Evolutionary conservation across 2,797 vertebrate genomes (phyloP), one percentile per base, ranked within the genome.

Genomic region (Molothrus aeneus): DNA sequence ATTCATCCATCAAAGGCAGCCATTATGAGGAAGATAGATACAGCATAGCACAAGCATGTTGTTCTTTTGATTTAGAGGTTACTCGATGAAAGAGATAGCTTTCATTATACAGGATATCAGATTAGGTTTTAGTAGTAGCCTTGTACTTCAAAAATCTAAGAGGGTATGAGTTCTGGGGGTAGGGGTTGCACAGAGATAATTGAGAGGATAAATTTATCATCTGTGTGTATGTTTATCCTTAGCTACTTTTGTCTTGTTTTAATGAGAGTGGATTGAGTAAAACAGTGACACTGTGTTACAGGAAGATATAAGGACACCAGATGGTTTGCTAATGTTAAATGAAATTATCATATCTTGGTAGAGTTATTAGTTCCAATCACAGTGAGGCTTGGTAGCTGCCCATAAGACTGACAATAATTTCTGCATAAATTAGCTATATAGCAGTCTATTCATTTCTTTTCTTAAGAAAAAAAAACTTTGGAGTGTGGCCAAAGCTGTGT

Each of bases 241-340:
- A 43, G 59, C 28, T 86, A 24, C 28, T 92, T 95, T 90, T 60
- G 47, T 84, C 69, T 73, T 83, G 42, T 79, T 94, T 78, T 71
- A 95, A 83, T 87, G 79, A 88, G 66, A 72, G 25, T 40, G n/a
- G 28, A 57, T 71, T 90, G 59, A 88, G 56, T 82, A 86, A 95
- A 95, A 78, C 51, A 38, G 31, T 81, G 54, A 28, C 48, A 69
- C 80, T 91, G 54, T 61, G 45, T 77, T 69, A 63, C 69, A 90
- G 81, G 10, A 90, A 69, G 86, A 81, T 88, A 60, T 65, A 86
- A 95, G 93, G 43, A 47, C 77, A 86, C 59, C 89, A 95, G 92
- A 96, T 95, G 80, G 48, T 93, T 95, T 94, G 60, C 47, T 84
- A 91, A 86, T 86, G 70, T 72, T 90, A 93, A 95, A 93, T 89